These are phyloP conservation scores for Dicrostonyx torquatus DNA, from an alignment of 2,797 vertebrate genomes.

Conservation along the genomic window DNA sequence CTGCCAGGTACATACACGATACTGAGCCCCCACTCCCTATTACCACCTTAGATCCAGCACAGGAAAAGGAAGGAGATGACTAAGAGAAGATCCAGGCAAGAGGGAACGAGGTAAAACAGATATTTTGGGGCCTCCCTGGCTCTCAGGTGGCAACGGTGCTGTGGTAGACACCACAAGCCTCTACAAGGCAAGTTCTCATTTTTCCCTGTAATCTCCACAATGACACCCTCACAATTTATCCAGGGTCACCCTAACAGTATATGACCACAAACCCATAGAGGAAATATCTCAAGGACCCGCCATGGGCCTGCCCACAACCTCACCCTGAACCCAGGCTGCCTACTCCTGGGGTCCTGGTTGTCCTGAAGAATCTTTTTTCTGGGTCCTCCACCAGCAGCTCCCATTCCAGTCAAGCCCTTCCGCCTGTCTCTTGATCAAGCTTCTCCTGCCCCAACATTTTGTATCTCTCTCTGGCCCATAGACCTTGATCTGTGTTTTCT, in stretches of 20 bases:
- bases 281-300: background rate
- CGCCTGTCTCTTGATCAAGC: background rate
- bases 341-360: background rate
- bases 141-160: background rate
- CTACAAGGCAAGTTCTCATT: fast-evolving
- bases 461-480: background rate
- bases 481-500: background rate
- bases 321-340: background rate
- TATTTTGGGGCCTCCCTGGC: background rate
- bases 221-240: background rate
- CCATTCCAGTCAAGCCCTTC: background rate
- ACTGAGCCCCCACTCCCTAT: background rate
- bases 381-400: background rate
- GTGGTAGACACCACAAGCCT: background rate
- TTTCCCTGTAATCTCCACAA: background rate
- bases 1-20: background rate
- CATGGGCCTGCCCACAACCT: background rate
- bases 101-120: background rate
- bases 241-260: fast-evolving
- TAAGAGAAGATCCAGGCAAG: background rate
- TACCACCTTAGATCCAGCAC: background rate
- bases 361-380: background rate
- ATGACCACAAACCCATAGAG: background rate
- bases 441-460: background rate
- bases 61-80: no score